These are phyloP conservation scores for Sebastiscus albofasciatus DNA, from an alignment of 2,797 vertebrate species.

Conservation along the genomic window DNA sequence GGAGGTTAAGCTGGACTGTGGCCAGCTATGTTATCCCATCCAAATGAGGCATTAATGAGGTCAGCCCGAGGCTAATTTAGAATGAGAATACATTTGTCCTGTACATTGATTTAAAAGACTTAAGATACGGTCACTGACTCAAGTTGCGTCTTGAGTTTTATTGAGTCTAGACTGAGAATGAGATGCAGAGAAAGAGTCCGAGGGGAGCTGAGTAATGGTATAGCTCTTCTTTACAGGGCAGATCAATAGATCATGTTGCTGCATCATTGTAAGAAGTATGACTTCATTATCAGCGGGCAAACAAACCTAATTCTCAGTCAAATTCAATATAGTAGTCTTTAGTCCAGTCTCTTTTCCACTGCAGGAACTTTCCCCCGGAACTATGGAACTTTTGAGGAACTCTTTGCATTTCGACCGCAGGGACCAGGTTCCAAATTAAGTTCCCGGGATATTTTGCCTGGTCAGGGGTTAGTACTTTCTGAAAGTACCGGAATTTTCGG, in stretches of 20 bases:
- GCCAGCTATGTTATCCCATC: not conserved
- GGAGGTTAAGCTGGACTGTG: not conserved
- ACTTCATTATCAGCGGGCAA: not conserved
- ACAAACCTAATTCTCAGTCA: not conserved
- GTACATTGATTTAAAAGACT: slow-evolving; percentile 11
- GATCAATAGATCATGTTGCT: not conserved
- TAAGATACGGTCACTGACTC: not conserved
- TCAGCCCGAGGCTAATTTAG: slow-evolving; percentile 26
- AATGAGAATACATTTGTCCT: slow-evolving; percentile 10
- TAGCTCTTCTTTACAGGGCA: not conserved
- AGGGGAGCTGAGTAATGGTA: not conserved
- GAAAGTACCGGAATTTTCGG: too few species aligned
- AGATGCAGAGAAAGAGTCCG: not conserved
- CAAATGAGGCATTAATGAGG: slow-evolving; percentile 20
- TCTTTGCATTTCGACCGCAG: too few species aligned
- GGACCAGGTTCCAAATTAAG: too few species aligned
- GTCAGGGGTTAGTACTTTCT: too few species aligned
- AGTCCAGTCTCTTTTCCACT: too few species aligned
- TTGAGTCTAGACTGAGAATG: slow-evolving; percentile 2
- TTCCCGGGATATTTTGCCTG: too few species aligned
- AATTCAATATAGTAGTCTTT: too few species aligned
- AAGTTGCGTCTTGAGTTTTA: not conserved
- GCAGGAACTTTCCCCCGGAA: too few species aligned
- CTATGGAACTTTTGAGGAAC: too few species aligned
- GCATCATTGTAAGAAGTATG: not conserved